Evolutionary conservation across 1,140 invertebrate species (phyloP).

Genomic region (Drosophila dunni): DNA sequence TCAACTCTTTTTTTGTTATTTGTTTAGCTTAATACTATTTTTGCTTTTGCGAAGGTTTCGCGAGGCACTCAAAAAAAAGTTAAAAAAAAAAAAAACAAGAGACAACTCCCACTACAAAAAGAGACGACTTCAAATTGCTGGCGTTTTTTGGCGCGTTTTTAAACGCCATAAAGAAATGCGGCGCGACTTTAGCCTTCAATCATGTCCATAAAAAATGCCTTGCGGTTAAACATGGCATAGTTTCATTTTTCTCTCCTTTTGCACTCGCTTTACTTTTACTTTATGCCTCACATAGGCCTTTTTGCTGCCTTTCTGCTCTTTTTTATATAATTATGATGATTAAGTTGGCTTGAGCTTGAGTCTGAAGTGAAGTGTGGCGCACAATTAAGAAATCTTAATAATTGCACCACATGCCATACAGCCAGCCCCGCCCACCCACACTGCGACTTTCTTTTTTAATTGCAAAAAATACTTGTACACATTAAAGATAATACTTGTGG

Average conservation of each 20-base stretch:
- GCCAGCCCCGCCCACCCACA: neutral
- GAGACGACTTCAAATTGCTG: conserved; percentile 28
- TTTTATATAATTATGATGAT: conserved; percentile 52
- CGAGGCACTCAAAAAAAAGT: conserved; percentile 6
- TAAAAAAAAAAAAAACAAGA: conserved; percentile 21
- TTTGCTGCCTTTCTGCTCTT: conserved; percentile 21
- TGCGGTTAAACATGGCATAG: conserved; percentile 46
- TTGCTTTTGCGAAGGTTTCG: conserved; percentile 23
- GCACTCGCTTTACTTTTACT: conserved; percentile 42
- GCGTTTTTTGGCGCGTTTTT: conserved; percentile 37
- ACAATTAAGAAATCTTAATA: conserved; percentile 53
- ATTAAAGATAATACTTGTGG: conserved; percentile 24
- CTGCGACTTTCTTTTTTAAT: conserved; percentile 57
- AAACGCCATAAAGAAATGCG: conserved; percentile 38
- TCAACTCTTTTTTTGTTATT: conserved; percentile 33
- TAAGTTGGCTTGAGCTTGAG: conserved; percentile 32
- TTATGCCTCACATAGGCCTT: conserved; percentile 28
- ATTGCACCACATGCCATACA: conserved; percentile 32
- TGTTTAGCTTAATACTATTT: conserved; percentile 45
- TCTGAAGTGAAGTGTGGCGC: conserved; percentile 46
- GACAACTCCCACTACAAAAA: conserved; percentile 44
- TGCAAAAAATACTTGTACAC: too few relatives aligned
- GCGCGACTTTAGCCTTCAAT: conserved; percentile 31
- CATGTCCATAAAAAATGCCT: conserved; percentile 23
- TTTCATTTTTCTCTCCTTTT: conserved; percentile 20